A percentile compares a stretch with the other conserved stretches of the same genome.
Evolutionary conservation across 2,797 vertebrate genomes (phyloP).

Genomic region (Telmatherina bonti): DNA sequence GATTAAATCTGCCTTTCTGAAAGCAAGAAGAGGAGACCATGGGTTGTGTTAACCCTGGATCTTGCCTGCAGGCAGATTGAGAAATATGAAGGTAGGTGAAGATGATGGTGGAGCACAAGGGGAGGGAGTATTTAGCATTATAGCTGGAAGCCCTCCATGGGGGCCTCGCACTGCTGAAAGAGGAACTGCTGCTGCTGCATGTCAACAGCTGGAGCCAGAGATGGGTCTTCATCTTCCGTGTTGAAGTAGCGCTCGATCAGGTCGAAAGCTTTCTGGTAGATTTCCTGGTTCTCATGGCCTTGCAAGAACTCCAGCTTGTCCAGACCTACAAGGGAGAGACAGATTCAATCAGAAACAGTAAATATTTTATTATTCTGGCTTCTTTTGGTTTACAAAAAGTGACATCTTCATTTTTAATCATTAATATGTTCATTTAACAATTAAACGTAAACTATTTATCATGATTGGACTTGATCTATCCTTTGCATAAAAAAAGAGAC

Average conservation of each 20-base stretch:
- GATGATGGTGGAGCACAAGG: constrained; percentile 60
- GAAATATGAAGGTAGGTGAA: constrained; percentile 64
- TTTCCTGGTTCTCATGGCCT: constrained; percentile 98
- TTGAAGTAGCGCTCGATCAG: constrained; percentile 98
- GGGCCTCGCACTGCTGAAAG: constrained; percentile 98
- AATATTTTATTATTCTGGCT: neutral
- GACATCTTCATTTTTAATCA: too few relatives aligned
- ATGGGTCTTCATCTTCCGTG: constrained; percentile 95
- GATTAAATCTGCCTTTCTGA: constrained; percentile 73
- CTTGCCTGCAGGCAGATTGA: constrained; percentile 57
- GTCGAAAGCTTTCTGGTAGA: constrained; percentile 99
- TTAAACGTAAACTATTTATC: too few relatives aligned
- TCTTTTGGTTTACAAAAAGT: too few relatives aligned
- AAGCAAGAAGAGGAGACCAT: constrained; percentile 33
- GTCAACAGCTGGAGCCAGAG: constrained; percentile 94
- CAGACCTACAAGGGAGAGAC: constrained; percentile 82
- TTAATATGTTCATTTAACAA: too few relatives aligned
- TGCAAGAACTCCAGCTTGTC: constrained; percentile 99
- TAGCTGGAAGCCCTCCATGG: constrained; percentile 99
- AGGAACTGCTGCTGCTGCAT: constrained; percentile 97
- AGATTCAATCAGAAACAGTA: neutral
- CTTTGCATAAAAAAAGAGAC: too few relatives aligned
- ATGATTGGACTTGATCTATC: too few relatives aligned
- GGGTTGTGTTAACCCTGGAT: constrained; percentile 47
- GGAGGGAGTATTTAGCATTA: constrained; percentile 75